Conservation (phyloP, 2,113 vertebrate genomes). For the Prionailurus bengalensis region DNA sequence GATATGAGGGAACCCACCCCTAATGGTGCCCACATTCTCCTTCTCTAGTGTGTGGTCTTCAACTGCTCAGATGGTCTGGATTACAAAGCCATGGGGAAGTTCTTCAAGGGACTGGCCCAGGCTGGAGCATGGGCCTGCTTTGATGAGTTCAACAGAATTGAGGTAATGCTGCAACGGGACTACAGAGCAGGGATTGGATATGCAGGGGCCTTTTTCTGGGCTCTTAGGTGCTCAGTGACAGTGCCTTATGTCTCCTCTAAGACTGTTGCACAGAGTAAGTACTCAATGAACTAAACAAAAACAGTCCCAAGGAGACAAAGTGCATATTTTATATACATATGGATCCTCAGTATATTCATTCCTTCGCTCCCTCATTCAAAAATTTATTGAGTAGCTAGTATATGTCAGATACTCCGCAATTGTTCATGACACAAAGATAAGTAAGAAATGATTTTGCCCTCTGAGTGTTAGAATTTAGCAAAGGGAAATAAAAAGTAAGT, state of each 20-base stretch:
- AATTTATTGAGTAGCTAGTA: not conserved
- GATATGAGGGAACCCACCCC: not conserved
- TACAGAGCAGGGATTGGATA: not conserved
- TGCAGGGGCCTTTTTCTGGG: not conserved
- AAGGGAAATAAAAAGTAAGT: slow-evolving; percentile 1
- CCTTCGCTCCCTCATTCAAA: not conserved
- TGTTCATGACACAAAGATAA: not conserved
- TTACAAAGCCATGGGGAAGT: slow-evolving; percentile 98
- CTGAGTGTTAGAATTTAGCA: not conserved
- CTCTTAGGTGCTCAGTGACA: not conserved
- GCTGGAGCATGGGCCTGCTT: slow-evolving; percentile 98
- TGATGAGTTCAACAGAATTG: slow-evolving; percentile 97
- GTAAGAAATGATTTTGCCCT: not conserved
- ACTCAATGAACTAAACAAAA: not conserved
- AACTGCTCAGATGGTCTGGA: slow-evolving; percentile 97
- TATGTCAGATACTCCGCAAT: not conserved
- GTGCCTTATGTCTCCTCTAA: not conserved
- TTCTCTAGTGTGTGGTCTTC: slow-evolving; percentile 95
- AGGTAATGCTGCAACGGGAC: slow-evolving; percentile 87
- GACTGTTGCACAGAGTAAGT: not conserved
- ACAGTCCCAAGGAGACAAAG: not conserved
- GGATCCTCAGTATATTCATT: not conserved
- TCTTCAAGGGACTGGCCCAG: slow-evolving; percentile 97
- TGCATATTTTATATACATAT: not conserved
- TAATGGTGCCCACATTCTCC: not conserved